Conservation (phyloP, 2,797 vertebrate species). For the Anguilla marmorata region DNA sequence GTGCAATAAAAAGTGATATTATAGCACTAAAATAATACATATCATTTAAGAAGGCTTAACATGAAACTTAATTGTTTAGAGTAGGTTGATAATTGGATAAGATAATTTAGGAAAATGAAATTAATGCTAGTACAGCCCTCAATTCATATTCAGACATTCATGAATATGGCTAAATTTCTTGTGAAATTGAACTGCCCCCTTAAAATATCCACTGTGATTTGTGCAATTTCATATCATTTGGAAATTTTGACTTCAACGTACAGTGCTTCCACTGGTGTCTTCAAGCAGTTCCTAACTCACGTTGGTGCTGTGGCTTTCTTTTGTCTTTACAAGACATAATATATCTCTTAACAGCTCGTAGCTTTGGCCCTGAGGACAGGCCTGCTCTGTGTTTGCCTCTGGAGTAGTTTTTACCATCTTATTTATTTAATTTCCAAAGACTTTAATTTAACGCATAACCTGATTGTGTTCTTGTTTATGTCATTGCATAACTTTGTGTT, state of each 20-base stretch:
- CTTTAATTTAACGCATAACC: not conserved
- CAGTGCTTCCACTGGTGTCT: slow-evolving; percentile 39
- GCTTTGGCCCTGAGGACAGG: not conserved
- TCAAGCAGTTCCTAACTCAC: slow-evolving; percentile 8
- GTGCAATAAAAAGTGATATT: not conserved
- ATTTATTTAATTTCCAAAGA: not conserved
- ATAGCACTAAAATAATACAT: not conserved
- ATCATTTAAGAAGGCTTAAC: not conserved
- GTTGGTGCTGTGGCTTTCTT: not conserved
- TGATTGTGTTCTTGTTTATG: not conserved
- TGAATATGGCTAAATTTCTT: not conserved
- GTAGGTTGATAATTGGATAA: not conserved
- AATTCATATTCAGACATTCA: not conserved
- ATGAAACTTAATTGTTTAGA: not conserved
- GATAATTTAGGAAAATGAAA: not conserved
- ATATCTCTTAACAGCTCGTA: not conserved
- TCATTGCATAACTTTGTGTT: not conserved
- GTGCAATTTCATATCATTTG: slow-evolving; percentile 20
- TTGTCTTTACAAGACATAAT: not conserved
- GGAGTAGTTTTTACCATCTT: slow-evolving; percentile 29
- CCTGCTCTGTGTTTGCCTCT: slow-evolving; percentile 11
- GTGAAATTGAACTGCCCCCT: slow-evolving; percentile 16
- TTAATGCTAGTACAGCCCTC: not conserved
- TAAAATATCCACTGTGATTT: slow-evolving; percentile 20
- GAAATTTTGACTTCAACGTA: not conserved